These are phyloP conservation scores for Caretta caretta DNA, from an alignment of 2,113 vertebrate genomes.

Conservation along the genomic window DNA sequence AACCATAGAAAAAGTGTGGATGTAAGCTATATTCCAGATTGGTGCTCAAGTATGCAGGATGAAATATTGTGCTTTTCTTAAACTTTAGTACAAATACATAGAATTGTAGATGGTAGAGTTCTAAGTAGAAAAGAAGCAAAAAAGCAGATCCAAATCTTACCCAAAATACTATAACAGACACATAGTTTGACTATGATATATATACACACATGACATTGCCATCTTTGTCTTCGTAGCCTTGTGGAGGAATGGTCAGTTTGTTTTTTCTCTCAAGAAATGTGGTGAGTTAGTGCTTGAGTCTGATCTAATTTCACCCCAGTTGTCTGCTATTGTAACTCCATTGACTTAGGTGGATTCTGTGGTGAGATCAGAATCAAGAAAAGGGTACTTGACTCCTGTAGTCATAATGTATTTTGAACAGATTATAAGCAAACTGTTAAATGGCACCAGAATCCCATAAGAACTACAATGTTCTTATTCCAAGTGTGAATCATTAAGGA, in stretches of 20 bases:
- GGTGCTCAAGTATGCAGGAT: rapidly evolving
- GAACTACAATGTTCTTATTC: background rate
- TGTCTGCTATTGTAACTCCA: background rate
- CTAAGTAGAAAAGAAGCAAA: background rate
- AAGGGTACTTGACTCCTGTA: background rate
- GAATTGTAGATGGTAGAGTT: background rate
- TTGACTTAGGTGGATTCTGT: background rate
- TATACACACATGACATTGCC: background rate
- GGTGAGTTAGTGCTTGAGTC: background rate
- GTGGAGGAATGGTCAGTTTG: background rate
- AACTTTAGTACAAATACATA: background rate
- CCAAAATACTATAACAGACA: background rate
- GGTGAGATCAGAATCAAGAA: background rate
- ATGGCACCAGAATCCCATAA: background rate
- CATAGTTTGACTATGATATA: background rate
- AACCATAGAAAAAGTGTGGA: background rate
- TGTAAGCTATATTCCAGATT: background rate
- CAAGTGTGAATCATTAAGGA: background rate
- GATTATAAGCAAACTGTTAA: background rate
- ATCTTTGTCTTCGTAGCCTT: background rate
- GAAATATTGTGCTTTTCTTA: background rate
- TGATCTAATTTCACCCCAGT: background rate
- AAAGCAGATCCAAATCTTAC: background rate
- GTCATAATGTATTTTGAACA: background rate
- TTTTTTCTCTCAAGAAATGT: background rate